Base-by-base conservation (phyloP, 1,140 invertebrate genomes). In the Drosophila arizonae region DNA sequence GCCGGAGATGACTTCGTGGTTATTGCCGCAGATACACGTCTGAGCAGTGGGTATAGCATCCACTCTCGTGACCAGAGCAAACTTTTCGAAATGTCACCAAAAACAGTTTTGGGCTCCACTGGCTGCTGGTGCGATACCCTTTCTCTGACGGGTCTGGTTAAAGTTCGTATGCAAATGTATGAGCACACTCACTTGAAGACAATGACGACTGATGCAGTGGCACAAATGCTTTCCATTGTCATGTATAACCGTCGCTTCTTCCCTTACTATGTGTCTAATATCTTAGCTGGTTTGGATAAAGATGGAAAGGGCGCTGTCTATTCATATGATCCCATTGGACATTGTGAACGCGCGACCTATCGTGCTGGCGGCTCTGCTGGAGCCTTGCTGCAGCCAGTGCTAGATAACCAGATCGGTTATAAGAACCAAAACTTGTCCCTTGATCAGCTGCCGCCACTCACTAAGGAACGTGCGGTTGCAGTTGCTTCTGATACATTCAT, bases 91-190 rank as follows among this genome's bases (percentile, higher is more conserved):
- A 91, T 98, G 33, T 97, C 97, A 0, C 92, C 95, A 0, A 94
- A 93, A 43, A 98, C 98, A 33, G 95, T 99, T 54, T 92, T 99
- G 43, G 98, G 96, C 3, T 95, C 95, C 76, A 95, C 96, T 62
- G 99, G 99, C 39, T 99, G 99, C 92, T 99, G 99, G 97, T 98
- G 98, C 82, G 99, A 99, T 93, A 96, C 97, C n/a, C 93, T 99
- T 2, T 98, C 98, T 21, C 93, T 99, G 5, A 97, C 96, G 5
- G 94, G 97, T 77, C 93, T 98, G 62, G 91, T 99, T 30, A 93
- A 96, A 75, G 96, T 97, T 69, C 94, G 97, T 70, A 95, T 99
- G 94, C 93, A 99, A 94, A 97, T 98, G 95, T 99, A 99, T 88
- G 94, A 96, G 72, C 97, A 99, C 92, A 97, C 99, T 64, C 98